Base-by-base conservation (phyloP, 2,888 invertebrate species). In the Himalopsyche anomala region DNA sequence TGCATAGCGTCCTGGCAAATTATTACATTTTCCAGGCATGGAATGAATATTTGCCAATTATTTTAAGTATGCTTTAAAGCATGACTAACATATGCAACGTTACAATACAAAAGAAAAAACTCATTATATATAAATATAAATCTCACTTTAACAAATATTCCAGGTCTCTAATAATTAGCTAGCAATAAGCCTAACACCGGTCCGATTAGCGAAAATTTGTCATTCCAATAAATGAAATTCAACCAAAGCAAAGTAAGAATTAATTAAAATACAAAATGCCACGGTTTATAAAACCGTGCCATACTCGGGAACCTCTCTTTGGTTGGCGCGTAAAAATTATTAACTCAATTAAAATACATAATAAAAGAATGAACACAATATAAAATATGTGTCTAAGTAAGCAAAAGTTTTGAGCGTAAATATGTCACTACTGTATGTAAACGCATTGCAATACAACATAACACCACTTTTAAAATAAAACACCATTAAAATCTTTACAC, bases 141-240 rank as follows among this genome's bases (percentile, higher is more conserved):
- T 62, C 62, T 62, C 28, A 62, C 62, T 62, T 62, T 8, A 62
- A 62, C 19, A n/a, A n/a, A 62, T 62, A 62, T 62, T 62, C n/a
- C 28, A 62, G 51, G 62, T 62, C 1, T n/a, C 11, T 62, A 9
- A 19, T 4, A 62, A 62, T 62, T 62, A 19, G 19, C 19, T 62
- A 28, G 12, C 15, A 51, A 51, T 62, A 19, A 15, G 19, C 28
- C 8, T 11, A 19, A 62, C 28, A 62, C 28, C 62, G 19, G 62
- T 62, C 62, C 15, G 28, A 19, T 62, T 17, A 62, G 62, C 62
- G 62, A 19, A 28, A 62, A 62, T n/a, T 28, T 19, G 62, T 62
- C 19, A 62, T 51, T 51, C 51, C 62, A 19, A 28, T 28, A 4
- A n/a, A 19, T 62, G 62, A 62, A 62, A 62, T 62, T 62, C 28